Conservation (phyloP, 1,140 invertebrate genomes). For the Cherax destructor region DNA sequence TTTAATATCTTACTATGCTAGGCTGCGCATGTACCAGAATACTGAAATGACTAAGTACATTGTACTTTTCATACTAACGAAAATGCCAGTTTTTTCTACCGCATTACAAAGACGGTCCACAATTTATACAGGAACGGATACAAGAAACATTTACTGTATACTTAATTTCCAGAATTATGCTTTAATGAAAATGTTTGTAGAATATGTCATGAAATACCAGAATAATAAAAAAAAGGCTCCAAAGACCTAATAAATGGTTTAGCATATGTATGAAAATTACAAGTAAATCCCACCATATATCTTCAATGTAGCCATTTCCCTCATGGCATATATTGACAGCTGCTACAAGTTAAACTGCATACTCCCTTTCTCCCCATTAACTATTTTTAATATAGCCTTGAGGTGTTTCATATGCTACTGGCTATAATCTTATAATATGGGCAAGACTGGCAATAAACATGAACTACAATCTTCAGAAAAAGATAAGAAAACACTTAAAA, state of each 20-base stretch:
- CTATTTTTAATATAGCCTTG: background rate
- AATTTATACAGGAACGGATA: background rate
- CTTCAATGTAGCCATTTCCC: background rate
- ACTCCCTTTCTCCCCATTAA: background rate
- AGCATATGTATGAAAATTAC: background rate
- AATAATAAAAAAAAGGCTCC: conserved; percentile 28
- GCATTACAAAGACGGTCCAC: background rate
- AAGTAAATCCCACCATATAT: background rate
- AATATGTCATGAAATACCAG: background rate
- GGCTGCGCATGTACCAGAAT: too few species aligned
- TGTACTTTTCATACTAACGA: too few species aligned
- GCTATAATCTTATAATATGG: background rate
- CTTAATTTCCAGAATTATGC: conserved; percentile 5
- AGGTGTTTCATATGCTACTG: background rate
- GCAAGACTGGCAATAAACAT: background rate
- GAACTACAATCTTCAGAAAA: background rate
- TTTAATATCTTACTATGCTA: too few species aligned
- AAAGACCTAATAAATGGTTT: conserved; percentile 34
- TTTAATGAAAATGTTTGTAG: conserved; percentile 19
- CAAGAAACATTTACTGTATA: background rate
- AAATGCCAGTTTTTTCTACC: background rate
- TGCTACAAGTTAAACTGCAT: background rate
- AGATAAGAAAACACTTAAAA: too few species aligned
- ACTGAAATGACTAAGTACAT: too few species aligned
- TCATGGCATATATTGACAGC: conserved; percentile 1